Conservation (phyloP, 2,888 invertebrate species). For the Hemicrepidius hirtus region DNA sequence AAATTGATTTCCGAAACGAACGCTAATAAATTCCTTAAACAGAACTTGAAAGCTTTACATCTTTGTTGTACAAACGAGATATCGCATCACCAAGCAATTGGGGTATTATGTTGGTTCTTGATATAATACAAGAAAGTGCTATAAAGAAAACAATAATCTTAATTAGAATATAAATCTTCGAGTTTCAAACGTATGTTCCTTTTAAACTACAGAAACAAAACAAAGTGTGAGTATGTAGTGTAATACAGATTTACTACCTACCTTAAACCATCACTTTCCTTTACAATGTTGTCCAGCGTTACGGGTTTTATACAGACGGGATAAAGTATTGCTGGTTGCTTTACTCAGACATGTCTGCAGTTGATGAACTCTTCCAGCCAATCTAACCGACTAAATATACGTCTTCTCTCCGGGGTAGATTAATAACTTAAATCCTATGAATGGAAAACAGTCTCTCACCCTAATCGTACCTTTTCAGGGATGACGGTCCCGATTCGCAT, state of each 20-base stretch:
- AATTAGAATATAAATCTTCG: conserved; percentile 15
- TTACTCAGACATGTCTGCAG: conserved; percentile 33
- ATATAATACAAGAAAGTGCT: neutral
- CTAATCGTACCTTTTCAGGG: conserved; percentile 7
- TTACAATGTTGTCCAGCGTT: conserved; percentile 14
- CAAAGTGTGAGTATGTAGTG: conserved; percentile 19
- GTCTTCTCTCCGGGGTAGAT: conserved; percentile 1
- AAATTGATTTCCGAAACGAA: neutral
- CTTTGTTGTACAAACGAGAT: conserved; percentile 2
- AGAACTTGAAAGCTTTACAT: neutral
- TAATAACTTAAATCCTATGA: conserved; percentile 24
- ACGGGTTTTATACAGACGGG: conserved; percentile 30
- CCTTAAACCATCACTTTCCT: conserved; percentile 26
- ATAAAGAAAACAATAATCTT: conserved; percentile 11
- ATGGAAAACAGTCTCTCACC: conserved; percentile 7
- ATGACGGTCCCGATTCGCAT: conserved; percentile 1
- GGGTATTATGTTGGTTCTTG: neutral
- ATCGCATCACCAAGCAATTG: conserved; percentile 11
- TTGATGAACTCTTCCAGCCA: conserved; percentile 24
- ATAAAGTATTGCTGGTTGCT: conserved; percentile 32
- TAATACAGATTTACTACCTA: conserved; percentile 36
- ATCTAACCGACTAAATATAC: conserved; percentile 1
- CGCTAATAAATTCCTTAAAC: neutral
- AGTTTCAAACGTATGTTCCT: neutral
- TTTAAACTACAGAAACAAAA: neutral